A percentile compares a stretch with the other conserved stretches of the same genome.
Conservation (phyloP, 1,140 invertebrate species). For the Hylaeus anthracinus region DNA sequence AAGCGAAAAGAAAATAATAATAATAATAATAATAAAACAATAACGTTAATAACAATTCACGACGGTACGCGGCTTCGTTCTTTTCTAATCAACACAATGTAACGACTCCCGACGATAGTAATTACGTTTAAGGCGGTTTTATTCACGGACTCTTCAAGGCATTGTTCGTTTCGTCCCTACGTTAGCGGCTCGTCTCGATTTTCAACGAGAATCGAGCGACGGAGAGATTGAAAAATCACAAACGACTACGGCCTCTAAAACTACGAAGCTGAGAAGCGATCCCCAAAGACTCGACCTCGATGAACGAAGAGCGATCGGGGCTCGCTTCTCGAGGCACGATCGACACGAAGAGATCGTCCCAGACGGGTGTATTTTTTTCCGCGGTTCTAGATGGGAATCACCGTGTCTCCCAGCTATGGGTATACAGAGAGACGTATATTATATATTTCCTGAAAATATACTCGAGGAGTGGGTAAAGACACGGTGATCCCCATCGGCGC, state of each 20-base stretch:
- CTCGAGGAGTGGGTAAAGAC: not conserved
- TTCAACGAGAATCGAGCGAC: not conserved
- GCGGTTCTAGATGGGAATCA: conserved; percentile 21
- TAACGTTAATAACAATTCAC: conserved; percentile 71
- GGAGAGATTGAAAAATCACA: not conserved
- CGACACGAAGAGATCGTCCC: not conserved
- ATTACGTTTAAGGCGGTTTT: conserved; percentile 57
- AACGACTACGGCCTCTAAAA: conserved; percentile 48
- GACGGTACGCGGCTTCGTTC: conserved; percentile 43
- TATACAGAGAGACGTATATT: not conserved
- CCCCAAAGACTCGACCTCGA: not conserved
- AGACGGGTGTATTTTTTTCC: not conserved
- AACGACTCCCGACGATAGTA: conserved; percentile 25
- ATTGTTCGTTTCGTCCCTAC: not conserved
- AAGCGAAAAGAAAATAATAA: conserved; percentile 58
- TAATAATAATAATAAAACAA: conserved; percentile 34
- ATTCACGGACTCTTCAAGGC: conserved; percentile 48
- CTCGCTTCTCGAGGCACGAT: not conserved
- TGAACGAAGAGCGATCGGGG: not conserved
- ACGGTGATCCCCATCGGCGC: conserved; percentile 26
- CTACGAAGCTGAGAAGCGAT: conserved; percentile 58
- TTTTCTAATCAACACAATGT: conserved; percentile 26
- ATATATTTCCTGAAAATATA: conserved; percentile 28
- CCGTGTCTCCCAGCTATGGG: conserved; percentile 7
- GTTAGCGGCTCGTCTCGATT: not conserved